Evolutionary conservation across 2,113 vertebrate genomes (phyloP).

Genomic region (Corvus moneduloides): DNA sequence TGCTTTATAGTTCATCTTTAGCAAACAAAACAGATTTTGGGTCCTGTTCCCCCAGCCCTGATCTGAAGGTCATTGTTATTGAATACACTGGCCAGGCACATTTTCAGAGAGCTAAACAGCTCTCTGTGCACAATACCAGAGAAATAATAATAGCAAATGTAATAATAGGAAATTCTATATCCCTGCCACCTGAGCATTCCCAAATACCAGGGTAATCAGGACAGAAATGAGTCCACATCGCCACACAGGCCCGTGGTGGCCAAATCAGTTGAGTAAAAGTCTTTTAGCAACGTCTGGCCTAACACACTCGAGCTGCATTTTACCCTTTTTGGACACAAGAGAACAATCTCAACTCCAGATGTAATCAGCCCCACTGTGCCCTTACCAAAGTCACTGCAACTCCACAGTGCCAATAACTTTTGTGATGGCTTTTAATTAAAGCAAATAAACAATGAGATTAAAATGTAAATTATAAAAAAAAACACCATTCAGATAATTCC

Average conservation of each 20-base stretch:
- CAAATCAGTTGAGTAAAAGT: background rate
- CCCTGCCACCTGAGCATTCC: background rate
- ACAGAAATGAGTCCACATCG: background rate
- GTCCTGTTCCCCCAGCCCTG: too few species aligned
- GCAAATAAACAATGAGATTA: conserved; percentile 4
- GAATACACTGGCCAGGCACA: background rate
- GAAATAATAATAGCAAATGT: background rate
- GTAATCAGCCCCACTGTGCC: background rate
- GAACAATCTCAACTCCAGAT: background rate
- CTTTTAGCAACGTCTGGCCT: background rate
- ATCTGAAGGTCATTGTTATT: background rate
- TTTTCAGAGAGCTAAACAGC: background rate
- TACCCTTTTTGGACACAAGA: background rate
- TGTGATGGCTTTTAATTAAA: conserved; percentile 32
- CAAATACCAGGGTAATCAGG: background rate
- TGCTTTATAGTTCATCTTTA: background rate
- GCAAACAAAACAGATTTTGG: background rate
- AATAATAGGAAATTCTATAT: background rate
- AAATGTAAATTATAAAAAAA: background rate
- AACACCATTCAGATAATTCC: background rate
- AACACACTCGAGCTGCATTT: background rate
- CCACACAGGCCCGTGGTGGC: background rate
- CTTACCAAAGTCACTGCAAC: conserved; percentile 24
- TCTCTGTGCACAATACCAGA: background rate
- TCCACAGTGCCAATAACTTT: background rate